Conservation (phyloP, 2,888 invertebrate species). For the Phengaris arion region DNA sequence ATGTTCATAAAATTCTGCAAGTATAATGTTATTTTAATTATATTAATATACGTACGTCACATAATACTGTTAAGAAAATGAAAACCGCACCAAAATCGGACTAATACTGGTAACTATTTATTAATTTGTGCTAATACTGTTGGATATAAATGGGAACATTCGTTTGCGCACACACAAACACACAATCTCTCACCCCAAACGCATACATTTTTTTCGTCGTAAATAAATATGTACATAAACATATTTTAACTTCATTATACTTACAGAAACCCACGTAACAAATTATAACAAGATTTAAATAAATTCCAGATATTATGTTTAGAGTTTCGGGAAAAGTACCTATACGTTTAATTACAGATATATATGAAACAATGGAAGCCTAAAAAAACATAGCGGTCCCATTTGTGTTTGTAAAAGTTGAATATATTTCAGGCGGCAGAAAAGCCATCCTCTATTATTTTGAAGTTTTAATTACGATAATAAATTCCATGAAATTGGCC, state of each 20-base stretch:
- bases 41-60: neutral
- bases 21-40: neutral
- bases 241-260: neutral
- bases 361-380: slow-evolving; percentile 21
- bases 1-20: too few species aligned
- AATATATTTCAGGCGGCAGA: slow-evolving; percentile 13
- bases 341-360: slow-evolving; percentile 19
- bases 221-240: neutral
- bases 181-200: too few species aligned
- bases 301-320: neutral
- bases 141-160: too few species aligned
- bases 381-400: slow-evolving; percentile 1
- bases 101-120: too few species aligned
- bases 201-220: too few species aligned
- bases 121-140: too few species aligned
- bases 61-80: neutral
- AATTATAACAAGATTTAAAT: slow-evolving; percentile 3
- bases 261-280: neutral
- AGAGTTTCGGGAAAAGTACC: neutral
- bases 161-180: too few species aligned
- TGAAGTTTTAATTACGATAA: slow-evolving; percentile 29
- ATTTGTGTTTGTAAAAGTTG: slow-evolving; percentile 17
- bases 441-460: slow-evolving; percentile 9
- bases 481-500: slow-evolving; percentile 5
- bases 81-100: too few species aligned